Evolutionary conservation across 2,888 invertebrate genomes (phyloP).

Genomic region (Archips crataeganus): DNA sequence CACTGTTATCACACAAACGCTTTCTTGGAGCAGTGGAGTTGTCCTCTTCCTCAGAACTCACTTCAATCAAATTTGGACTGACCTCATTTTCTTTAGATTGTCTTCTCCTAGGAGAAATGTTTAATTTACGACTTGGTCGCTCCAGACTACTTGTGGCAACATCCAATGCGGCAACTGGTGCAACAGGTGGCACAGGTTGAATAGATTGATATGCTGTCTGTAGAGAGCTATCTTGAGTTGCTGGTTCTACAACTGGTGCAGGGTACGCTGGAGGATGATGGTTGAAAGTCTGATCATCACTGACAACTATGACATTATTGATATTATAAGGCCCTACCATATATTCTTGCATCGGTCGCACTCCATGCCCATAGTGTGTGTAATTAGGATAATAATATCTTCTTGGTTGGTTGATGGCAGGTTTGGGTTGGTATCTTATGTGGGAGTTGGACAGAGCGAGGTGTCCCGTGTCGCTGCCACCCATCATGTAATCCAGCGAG

Average conservation of each 20-base stretch:
- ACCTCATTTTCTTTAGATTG: slow-evolving; percentile 72
- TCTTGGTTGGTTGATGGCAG: slow-evolving; percentile 56
- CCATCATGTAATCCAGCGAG: slow-evolving; percentile 67
- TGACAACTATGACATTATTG: slow-evolving; percentile 66
- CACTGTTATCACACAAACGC: slow-evolving; percentile 62
- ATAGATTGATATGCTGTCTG: slow-evolving; percentile 56
- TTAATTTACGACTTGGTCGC: slow-evolving; percentile 76
- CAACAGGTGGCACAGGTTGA: slow-evolving; percentile 48
- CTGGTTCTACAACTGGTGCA: slow-evolving; percentile 54
- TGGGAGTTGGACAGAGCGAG: slow-evolving; percentile 49
- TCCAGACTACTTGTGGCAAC: slow-evolving; percentile 60
- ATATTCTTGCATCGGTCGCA: slow-evolving; percentile 61
- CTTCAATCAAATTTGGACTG: slow-evolving; percentile 72
- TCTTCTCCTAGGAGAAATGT: slow-evolving; percentile 76
- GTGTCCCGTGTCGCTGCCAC: slow-evolving; percentile 57
- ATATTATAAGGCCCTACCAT: slow-evolving; percentile 59
- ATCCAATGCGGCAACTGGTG: slow-evolving; percentile 43
- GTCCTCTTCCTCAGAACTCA: slow-evolving; percentile 83
- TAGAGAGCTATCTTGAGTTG: slow-evolving; percentile 43
- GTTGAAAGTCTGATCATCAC: slow-evolving; percentile 64
- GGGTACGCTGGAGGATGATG: slow-evolving; percentile 63
- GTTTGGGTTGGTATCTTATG: slow-evolving; percentile 78
- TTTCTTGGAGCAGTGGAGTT: slow-evolving; percentile 64
- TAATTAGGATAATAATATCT: slow-evolving; percentile 70
- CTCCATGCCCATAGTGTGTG: slow-evolving; percentile 55